Base-by-base conservation (phyloP, 2,113 vertebrate genomes). In the Rutilus rutilus region DNA sequence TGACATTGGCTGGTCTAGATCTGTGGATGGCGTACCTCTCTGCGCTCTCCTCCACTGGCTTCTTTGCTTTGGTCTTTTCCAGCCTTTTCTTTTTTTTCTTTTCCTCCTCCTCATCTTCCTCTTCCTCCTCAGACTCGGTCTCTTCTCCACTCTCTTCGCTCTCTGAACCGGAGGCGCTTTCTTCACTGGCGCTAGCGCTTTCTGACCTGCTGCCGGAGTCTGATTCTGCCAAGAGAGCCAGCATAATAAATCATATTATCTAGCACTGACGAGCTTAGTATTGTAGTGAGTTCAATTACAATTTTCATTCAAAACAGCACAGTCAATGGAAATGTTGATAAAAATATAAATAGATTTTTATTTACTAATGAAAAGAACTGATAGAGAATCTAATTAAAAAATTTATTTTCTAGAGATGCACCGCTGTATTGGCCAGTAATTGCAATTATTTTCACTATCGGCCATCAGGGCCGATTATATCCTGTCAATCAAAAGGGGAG, bases 161-260 rank as follows among this genome's bases (percentile, higher is more conserved):
- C 2, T 93, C 94, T 0, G 92, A 95, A 9, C 83, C 92, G 0
- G 93, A 92, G 1, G 92, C 90, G 0, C 96, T 96, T n/a, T 95
- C 95, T 42, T 95, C 96, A 2, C 94, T 95, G 85, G 90, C 94
- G 7, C 96, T 95, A 85, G 91, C 87, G 0, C 95, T 96, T 25
- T 95, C 97, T 0, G 95, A 95, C 14, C 94, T 93, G 0, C 96
- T 98, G 88, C 92, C 92, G 0, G 97, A 96, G 87, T 96, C 96
- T 0, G 97, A 97, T 78, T 97, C 98, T 99, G 93, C 0, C 12
- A 15, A 50, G 25, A 57, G 25, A 8, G 23, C 14, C 4, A 30
- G 33, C 1, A 74, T 9, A n/a, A 25, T 47, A 19, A 62, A 23
- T 30, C 5, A 33, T 27, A 76, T 69, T 8, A 36, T 36, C 6